Evolutionary conservation across 2,888 invertebrate genomes (phyloP).

Genomic region (Drosophila neotestacea): DNA sequence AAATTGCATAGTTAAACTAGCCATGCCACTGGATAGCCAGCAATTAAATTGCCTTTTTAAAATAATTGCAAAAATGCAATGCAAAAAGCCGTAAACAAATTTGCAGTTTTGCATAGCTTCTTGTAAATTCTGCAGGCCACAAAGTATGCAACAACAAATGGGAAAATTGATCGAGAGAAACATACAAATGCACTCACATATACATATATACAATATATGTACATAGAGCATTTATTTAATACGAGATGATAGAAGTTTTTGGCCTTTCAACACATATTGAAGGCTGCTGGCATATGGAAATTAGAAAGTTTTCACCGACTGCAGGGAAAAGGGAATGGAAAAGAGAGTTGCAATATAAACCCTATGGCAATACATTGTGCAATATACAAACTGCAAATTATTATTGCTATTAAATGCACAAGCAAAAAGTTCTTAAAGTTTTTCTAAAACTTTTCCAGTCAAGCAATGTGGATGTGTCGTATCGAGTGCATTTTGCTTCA

Average conservation of each 20-base stretch:
- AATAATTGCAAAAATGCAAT: conserved; percentile 69
- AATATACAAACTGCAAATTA: conserved; percentile 76
- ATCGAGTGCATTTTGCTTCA: conserved; percentile 64
- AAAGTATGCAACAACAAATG: conserved; percentile 55
- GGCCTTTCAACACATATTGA: conserved; percentile 35
- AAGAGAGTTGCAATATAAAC: conserved; percentile 39
- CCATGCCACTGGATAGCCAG: conserved; percentile 28
- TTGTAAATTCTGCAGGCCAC: conserved; percentile 53
- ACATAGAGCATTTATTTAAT: conserved; percentile 52
- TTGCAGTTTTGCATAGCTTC: conserved; percentile 45
- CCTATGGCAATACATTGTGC: conserved; percentile 69
- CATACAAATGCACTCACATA: conserved; percentile 23
- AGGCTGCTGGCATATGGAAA: conserved; percentile 65
- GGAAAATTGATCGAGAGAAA: conserved; percentile 60
- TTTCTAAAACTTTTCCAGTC: conserved; percentile 60
- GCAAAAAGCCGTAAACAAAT: conserved; percentile 55
- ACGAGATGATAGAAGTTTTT: conserved; percentile 50
- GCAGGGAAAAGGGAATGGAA: background rate
- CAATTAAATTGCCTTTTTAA: conserved; percentile 71
- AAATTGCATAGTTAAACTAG: conserved; percentile 52
- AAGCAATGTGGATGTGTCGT: conserved; percentile 34
- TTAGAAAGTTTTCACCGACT: conserved; percentile 68
- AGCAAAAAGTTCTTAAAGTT: conserved; percentile 73
- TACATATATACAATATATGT: background rate
- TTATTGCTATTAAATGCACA: conserved; percentile 80